Evolutionary conservation across 2,888 invertebrate species (phyloP), one percentile per base, ranked within the genome.

Genomic region (Epiblema foenella): DNA sequence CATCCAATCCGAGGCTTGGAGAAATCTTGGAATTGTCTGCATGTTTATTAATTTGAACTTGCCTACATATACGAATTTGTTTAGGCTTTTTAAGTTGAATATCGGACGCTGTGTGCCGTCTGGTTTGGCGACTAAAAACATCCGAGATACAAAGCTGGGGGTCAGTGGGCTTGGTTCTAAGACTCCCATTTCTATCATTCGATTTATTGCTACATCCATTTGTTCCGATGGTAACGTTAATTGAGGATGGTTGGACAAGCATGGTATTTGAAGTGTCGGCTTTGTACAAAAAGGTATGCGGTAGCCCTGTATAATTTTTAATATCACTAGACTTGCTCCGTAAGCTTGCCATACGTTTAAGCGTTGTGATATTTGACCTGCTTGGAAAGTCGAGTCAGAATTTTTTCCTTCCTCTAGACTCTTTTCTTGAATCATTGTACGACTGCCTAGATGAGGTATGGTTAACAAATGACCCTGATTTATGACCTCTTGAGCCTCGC

Each of bases 41-140:
- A 52, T 12, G 20, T 52, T 57, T 57, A 57, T 57, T 29, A 33
- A 29, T 29, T 57, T 57, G 57, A 57, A 57, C 10, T 57, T 9
- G n/a, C 57, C 57, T n/a, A 57, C 17, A 4, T 57, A 33, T 57
- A 37, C 57, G 9, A 57, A 33, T 33, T 17, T 33, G n/a, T 57
- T 57, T 57, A 57, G 57, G 33, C n/a, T 57, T 57, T 33, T 57
- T 9, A 57, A 9, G 57, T 57, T 57, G 57, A 57, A 57, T 37
- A 57, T 57, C 10, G 33, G 33, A 1, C 57, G 33, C 20, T 18
- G 18, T 20, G 10, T 18, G 20, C 52, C 52, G 11, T 20, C 17
- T 24, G 24, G 24, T 4, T 24, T 24, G 1, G 24, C 24, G 2
- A 24, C 24, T 24, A 24, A 24, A 24, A 24, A 24, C 24, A 24